Evolutionary conservation across 2,113 vertebrate species (phyloP).

Genomic region (Scophthalmus maximus): DNA sequence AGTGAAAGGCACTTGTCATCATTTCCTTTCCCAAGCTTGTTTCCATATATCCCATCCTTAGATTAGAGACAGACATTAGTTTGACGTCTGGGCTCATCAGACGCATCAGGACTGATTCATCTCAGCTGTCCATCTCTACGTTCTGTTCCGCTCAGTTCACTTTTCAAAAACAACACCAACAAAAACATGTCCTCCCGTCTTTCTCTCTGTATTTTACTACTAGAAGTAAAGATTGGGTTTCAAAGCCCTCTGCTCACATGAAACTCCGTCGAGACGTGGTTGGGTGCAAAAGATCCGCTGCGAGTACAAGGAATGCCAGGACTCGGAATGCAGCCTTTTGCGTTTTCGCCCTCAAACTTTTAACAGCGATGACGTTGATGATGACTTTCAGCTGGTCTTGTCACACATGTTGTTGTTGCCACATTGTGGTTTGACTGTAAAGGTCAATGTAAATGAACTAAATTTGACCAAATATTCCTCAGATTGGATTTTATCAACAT

Average conservation of each 20-base stretch:
- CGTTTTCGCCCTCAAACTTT: not conserved
- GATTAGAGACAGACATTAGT: conserved; percentile 5
- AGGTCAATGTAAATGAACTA: not conserved
- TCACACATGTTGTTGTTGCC: conserved; percentile 17
- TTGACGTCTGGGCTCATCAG: conserved; percentile 26
- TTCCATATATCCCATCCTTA: not conserved
- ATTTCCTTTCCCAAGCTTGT: not conserved
- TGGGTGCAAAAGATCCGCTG: not conserved
- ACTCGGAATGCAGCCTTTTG: conserved; percentile 3
- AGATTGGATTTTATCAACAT: not conserved
- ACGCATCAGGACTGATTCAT: conserved; percentile 6
- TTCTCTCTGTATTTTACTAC: too few relatives aligned
- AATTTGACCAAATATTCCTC: conserved; percentile 9
- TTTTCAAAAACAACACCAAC: conserved; percentile 7
- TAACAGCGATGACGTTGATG: conserved; percentile 1
- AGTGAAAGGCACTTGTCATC: too few relatives aligned
- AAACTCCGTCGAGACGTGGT: not conserved
- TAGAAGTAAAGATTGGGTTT: not conserved
- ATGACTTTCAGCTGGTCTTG: conserved; percentile 22
- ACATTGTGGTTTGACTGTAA: too few relatives aligned
- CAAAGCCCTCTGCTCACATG: not conserved
- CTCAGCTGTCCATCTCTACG: conserved; percentile 7
- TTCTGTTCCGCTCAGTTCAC: not conserved
- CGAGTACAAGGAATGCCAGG: not conserved
- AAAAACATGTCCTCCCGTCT: not conserved